These are phyloP conservation scores for Drosophila kanekoi DNA, from an alignment of 2,888 invertebrate genomes.

Conservation along the genomic window DNA sequence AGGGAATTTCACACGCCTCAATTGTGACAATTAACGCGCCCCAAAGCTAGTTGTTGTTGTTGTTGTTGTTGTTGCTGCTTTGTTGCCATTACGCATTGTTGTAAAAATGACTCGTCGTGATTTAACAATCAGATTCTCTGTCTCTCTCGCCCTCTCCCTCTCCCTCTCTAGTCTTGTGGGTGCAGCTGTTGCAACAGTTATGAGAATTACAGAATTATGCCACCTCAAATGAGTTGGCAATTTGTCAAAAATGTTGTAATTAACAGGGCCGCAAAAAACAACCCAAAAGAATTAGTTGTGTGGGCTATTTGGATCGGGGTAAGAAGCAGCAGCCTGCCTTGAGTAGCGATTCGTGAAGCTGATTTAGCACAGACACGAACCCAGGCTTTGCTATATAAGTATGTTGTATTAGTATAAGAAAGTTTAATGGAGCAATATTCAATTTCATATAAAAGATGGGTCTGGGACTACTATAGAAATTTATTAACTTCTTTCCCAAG, in stretches of 20 bases:
- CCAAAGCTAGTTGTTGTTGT: slow-evolving; percentile 26
- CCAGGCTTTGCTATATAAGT: too few relatives aligned
- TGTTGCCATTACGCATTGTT: slow-evolving; percentile 59
- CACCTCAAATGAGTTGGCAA: slow-evolving; percentile 62
- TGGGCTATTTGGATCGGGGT: too few relatives aligned
- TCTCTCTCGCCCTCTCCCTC: too few relatives aligned
- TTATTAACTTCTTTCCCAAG: too few relatives aligned
- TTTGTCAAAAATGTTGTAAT: slow-evolving; percentile 42
- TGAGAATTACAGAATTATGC: slow-evolving; percentile 65
- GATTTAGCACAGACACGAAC: too few relatives aligned
- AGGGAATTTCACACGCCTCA: slow-evolving; percentile 77
- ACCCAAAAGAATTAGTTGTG: too few relatives aligned
- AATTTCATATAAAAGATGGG: too few relatives aligned
- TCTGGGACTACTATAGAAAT: too few relatives aligned
- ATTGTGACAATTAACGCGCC: slow-evolving; percentile 73
- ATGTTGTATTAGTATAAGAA: too few relatives aligned
- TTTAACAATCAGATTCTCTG: slow-evolving; percentile 53
- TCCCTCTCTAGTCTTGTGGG: slow-evolving; percentile 44
- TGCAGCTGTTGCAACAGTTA: slow-evolving; percentile 47
- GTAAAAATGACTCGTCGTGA: slow-evolving; percentile 69
- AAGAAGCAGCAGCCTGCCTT: too few relatives aligned
- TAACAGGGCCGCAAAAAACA: slow-evolving; percentile 11
- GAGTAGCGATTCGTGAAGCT: too few relatives aligned
- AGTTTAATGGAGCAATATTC: too few relatives aligned
- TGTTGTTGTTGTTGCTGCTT: slow-evolving; percentile 29